These are phyloP conservation scores for Protodeltote pygarga DNA, from an alignment of 2,888 invertebrate genomes.

Conservation along the genomic window DNA sequence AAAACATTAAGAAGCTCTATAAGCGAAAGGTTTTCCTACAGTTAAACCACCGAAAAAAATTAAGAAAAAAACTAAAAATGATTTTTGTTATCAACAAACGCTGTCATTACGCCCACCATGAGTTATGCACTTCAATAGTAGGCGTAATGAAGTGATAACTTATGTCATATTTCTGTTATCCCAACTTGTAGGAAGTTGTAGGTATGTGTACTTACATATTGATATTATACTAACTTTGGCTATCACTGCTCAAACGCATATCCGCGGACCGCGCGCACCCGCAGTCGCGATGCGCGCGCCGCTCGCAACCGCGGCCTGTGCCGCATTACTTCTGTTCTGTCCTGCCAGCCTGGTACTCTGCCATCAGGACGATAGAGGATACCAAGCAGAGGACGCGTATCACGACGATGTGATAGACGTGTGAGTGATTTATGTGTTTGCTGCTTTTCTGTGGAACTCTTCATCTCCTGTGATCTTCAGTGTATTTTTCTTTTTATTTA, in stretches of 20 bases:
- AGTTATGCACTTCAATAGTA: not conserved
- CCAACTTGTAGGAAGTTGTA: conserved; percentile 31
- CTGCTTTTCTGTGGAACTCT: conserved; percentile 35
- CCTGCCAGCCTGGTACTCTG: conserved; percentile 73
- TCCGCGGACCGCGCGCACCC: conserved; percentile 59
- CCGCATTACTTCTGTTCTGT: conserved; percentile 65
- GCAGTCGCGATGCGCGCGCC: conserved; percentile 84
- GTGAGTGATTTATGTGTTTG: conserved; percentile 73
- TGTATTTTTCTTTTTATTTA: conserved; percentile 34
- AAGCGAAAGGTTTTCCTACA: too few species aligned
- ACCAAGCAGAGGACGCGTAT: conserved; percentile 74
- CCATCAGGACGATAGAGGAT: conserved; percentile 71
- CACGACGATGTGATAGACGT: conserved; percentile 77
- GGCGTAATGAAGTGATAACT: conserved; percentile 30
- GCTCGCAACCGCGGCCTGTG: conserved; percentile 68
- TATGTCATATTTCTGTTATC: conserved; percentile 28
- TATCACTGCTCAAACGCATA: conserved; percentile 75
- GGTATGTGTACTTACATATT: conserved; percentile 30
- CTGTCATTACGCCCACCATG: not conserved
- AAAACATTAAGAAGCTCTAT: too few species aligned
- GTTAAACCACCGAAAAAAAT: too few species aligned
- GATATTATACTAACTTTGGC: conserved; percentile 69
- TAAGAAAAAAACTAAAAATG: too few species aligned
- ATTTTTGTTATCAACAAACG: too few species aligned
- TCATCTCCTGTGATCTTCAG: conserved; percentile 42